Base-by-base conservation (phyloP, 2,888 invertebrate species). In the Agelastica alni region DNA sequence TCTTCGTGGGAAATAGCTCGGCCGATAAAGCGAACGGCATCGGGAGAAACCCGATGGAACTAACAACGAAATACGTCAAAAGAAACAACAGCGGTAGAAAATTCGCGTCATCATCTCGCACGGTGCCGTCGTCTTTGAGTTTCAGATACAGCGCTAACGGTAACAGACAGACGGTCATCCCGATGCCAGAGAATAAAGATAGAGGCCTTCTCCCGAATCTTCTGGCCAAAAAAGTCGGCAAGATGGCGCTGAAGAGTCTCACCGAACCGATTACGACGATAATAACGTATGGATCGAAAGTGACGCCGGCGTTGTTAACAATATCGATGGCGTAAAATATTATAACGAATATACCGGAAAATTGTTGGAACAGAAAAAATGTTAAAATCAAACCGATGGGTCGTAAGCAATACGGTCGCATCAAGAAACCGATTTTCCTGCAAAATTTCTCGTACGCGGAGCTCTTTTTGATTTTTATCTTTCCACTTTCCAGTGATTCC, bases 341-440 rank as follows among this genome's bases (percentile, higher is more conserved):
- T 1, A 83, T 73, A 0, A 81, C 79, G 58, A 82, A 83, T 2
- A 79, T 75, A 0, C 84, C 84, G 3, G 81, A 77, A 57, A 82
- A 79, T 66, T 84, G 84, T 66, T 83, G 83, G 63, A 83, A 83
- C 58, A 83, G 78, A 67, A 83, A 83, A 64, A 75, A 82, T 0
- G 66, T 56, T 2, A 78, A 60, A 63, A 83, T 77, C 7, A 83
- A 74, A 4, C 70, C 34, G 45, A 82, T 78, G 0, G 83, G 83
- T 46, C 78, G 74, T 34, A 77, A 67, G 1, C 79, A 78, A 42
- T 75, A 75, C 0, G 78, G 75, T 47, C 74, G 70, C 4, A 69
- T 43, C 4, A 81, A 61, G 53, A 67, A 66, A 31, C 65, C 63
- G 0, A 73, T 12, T 55, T 74, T 75, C 14, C 66, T 66, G 36